Evolutionary conservation across 2,113 vertebrate genomes (phyloP), one percentile per base, ranked within the genome.

Genomic region (Bubo blakistoni): DNA sequence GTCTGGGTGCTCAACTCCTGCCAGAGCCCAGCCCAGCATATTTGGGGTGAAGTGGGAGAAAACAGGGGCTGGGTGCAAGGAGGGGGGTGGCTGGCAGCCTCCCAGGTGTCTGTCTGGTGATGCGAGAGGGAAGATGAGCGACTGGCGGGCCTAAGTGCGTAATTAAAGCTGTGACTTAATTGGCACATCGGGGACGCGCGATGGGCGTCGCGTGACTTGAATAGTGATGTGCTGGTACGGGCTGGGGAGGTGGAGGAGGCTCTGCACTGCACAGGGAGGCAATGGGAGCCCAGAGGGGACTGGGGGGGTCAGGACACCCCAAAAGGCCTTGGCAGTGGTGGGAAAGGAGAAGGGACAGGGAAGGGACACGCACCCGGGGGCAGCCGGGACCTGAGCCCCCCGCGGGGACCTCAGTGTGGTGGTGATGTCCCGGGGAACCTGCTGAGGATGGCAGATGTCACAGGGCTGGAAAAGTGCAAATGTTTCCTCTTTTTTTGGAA

Each of bases 121-220:
- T 44, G 91, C 1, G 5, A 70, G 88, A 81, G 36, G 72, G 40
- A 66, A 70, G 70, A 81, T 52, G 13, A 92, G 69, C 4, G 46
- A 34, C 63, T 49, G 87, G 34, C 4, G n/a, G 86, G 86, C 72
- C 73, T 2, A 42, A 78, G 81, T 30, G 92, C 22, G 36, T 89
- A 91, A 95, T 96, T 96, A 94, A 73, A 66, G 90, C 94, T 26
- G 69, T 3, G 84, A 13, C 42, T 95, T 95, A 95, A 84, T 90
- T 89, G 94, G 92, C 88, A 86, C 78, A 32, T 7, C 3, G 3
- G 46, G 81, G 47, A 79, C 10, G 16, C 8, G 8, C 13, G 17
- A 58, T 57, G 73, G 78, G 26, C 1, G 0, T 2, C 0, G 46
- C 6, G 49, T 90, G 95, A 88, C 82, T 69, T 0, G 86, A 88